phyloP scores from a whole-genome alignment of 2,797 vertebrate genomes.

The Jordanella pulchra region DNA sequence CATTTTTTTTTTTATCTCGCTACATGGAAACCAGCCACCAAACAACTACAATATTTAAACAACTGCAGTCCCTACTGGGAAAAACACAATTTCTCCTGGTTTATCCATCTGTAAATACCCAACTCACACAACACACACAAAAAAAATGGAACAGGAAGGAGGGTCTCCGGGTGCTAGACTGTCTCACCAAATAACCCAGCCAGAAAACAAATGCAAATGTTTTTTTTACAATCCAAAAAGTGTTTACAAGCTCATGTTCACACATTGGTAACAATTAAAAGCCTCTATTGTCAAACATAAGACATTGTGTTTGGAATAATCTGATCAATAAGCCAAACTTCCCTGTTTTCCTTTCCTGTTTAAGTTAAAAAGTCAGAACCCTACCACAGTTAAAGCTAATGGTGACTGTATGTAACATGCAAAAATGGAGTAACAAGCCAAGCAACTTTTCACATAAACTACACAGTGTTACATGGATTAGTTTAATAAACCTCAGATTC shows the following conservation, averaged over 20 bases:
- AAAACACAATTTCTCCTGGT: too few species aligned
- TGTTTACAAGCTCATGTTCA: not conserved
- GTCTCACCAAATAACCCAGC: too few species aligned
- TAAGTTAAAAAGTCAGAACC: not conserved
- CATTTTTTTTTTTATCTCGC: too few species aligned
- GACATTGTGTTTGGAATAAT: not conserved
- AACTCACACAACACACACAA: too few species aligned
- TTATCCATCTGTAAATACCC: too few species aligned
- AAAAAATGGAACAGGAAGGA: too few species aligned
- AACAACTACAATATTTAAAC: too few species aligned
- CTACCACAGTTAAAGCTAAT: not conserved
- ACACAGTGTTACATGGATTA: not conserved
- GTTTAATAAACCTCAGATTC: not conserved
- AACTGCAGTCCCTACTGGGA: too few species aligned
- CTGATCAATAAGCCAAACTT: not conserved
- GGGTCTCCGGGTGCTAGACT: too few species aligned
- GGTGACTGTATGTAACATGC: not conserved
- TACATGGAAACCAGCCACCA: too few species aligned
- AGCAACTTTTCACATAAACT: not conserved
- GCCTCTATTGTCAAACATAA: too few species aligned
- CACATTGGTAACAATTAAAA: not conserved
- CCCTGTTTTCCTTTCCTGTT: not conserved
- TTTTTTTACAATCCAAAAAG: not conserved
- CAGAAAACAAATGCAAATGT: too few species aligned
- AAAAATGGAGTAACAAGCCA: not conserved